Evolutionary conservation across 2,888 invertebrate genomes (phyloP).

Genomic region (Desoria tigrina): DNA sequence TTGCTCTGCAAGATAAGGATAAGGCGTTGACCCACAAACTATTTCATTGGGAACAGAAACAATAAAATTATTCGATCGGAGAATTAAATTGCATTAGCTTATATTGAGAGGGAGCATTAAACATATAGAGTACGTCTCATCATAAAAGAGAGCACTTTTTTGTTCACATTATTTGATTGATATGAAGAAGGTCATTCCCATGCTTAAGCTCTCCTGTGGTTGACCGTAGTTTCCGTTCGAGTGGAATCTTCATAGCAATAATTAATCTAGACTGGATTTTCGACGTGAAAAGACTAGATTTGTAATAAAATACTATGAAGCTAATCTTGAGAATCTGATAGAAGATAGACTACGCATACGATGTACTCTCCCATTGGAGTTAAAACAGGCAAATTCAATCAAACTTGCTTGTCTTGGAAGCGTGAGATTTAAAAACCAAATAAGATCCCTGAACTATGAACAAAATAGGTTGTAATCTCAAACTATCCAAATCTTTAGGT

Average conservation of each 20-base stretch:
- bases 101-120: too few relatives aligned
- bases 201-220: constrained; percentile 11
- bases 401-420: too few relatives aligned
- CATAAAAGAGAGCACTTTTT: too few relatives aligned
- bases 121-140: too few relatives aligned
- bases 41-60: neutral
- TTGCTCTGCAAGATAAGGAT: neutral
- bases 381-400: too few relatives aligned
- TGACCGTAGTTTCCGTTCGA: constrained; percentile 1
- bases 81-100: neutral
- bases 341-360: neutral
- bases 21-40: constrained; percentile 9
- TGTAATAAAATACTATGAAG: neutral
- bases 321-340: neutral
- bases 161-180: neutral
- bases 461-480: too few relatives aligned
- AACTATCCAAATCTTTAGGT: too few relatives aligned
- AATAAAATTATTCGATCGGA: neutral
- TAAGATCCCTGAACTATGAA: too few relatives aligned
- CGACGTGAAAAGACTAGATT: neutral
- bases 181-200: constrained; percentile 22
- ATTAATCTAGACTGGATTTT: neutral
- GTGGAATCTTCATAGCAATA: neutral
- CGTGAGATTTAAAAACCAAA: too few relatives aligned
- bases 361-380: too few relatives aligned